Evolutionary conservation across 2,888 invertebrate genomes (phyloP).

Genomic region (Ophion ellenae): DNA sequence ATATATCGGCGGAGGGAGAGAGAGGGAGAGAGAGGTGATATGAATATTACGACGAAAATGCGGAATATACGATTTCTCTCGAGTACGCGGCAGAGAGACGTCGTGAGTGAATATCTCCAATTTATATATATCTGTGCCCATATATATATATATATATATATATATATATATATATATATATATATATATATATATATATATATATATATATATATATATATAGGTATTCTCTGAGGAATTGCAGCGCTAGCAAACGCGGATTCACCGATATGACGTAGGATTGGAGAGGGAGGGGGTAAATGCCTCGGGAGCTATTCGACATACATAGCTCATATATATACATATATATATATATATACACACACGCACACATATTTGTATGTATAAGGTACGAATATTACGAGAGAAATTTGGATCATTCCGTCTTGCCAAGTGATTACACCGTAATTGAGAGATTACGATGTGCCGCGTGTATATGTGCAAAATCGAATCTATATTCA

Average conservation of each 20-base stretch:
- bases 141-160: not conserved
- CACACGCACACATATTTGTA: not conserved
- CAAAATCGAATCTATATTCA: too few species aligned
- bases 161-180: not conserved
- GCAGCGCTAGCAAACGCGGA: slow-evolving; percentile 54
- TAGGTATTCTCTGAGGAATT: slow-evolving; percentile 44
- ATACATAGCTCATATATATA: slow-evolving; percentile 12
- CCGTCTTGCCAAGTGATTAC: slow-evolving; percentile 59
- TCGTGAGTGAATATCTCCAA: slow-evolving; percentile 57
- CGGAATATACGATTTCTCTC: slow-evolving; percentile 47
- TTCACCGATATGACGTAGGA: slow-evolving; percentile 50
- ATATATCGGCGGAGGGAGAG: slow-evolving; percentile 14
- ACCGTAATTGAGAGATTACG: slow-evolving; percentile 59
- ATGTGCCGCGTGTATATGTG: slow-evolving; percentile 25
- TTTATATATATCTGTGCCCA: not conserved
- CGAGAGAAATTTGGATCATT: slow-evolving; percentile 43
- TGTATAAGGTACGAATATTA: slow-evolving; percentile 41
- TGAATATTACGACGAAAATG: slow-evolving; percentile 46
- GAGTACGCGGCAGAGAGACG: slow-evolving; percentile 32
- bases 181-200: not conserved
- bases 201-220: not conserved
- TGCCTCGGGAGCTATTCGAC: slow-evolving; percentile 54
- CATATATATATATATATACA: too few species aligned
- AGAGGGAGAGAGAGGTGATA: slow-evolving; percentile 1
- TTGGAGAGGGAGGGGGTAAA: slow-evolving; percentile 28